Base-by-base conservation (phyloP, 2,113 vertebrate species). In the Spea multiplicata region DNA sequence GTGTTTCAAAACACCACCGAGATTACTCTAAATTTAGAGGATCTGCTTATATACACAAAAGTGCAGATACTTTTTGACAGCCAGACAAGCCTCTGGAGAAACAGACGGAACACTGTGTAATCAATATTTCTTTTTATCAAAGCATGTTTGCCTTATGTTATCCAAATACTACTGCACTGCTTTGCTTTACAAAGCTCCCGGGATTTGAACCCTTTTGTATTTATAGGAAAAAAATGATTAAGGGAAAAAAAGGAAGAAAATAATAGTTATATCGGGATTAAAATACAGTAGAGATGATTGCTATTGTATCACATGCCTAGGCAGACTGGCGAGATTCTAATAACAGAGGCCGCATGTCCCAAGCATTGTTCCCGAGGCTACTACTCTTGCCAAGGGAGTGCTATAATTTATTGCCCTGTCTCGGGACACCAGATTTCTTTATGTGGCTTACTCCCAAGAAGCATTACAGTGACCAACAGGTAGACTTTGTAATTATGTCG, bases 1-100 rank as follows among this genome's bases (percentile, higher is more conserved):
- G 61, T 79, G 71, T 79, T 79, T 79, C 77, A 73, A 73, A 79
- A 79, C 77, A 79, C 77, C 77, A 66, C 52, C 30, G 77, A 79
- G 77, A 79, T 79, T 73, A 66, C 44, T 57, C 70, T 66, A 73
- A 79, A 73, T 73, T 73, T 79, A 73, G 70, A 73, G 77, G 62
- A 79, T 73, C 77, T 79, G 77, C 77, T 79, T 79, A 73, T 79
- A 30, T 30, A 79, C 65, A 79, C 77, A 79, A 61, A 66, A 73
- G 70, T 73, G 49, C 50, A 73, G 70, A 79, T 79, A 73, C 62
- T 79, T 73, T 79, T 47, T 79, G 77, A 79, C 77, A 79, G 70
- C 70, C 77, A 66, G 76, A 79, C 61, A 16, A 67, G 70, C 62
- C 77, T 73, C 70, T 44, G 44, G 77, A 79, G 77, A n/a, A 73